Conservation (phyloP, 2,113 vertebrate genomes). For the Ondatra zibethicus region DNA sequence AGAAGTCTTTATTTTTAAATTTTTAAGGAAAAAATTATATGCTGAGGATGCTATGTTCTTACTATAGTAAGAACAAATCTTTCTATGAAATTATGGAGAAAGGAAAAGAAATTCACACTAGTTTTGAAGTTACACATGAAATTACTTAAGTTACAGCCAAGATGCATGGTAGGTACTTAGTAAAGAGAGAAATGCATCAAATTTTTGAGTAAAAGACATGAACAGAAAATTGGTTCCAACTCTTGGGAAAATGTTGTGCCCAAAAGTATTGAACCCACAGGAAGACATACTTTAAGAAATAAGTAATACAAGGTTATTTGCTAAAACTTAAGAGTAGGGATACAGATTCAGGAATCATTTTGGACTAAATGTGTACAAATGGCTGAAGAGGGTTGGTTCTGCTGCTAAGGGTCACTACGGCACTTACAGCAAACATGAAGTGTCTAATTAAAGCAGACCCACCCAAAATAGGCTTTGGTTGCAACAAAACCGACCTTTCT, state of each 20-base stretch:
- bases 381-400: background rate
- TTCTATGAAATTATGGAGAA: background rate
- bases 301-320: background rate
- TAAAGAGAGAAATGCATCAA: background rate
- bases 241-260: background rate
- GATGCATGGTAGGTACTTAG: background rate
- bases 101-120: background rate
- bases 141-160: background rate
- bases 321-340: background rate
- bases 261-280: background rate
- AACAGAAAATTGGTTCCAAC: background rate
- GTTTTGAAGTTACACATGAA: background rate
- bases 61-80: background rate
- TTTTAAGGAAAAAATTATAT: background rate
- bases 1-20: background rate
- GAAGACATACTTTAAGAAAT: background rate
- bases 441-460: background rate
- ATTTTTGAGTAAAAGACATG: background rate
- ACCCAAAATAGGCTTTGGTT: background rate
- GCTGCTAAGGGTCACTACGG: background rate
- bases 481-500: background rate
- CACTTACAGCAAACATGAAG: background rate
- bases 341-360: background rate
- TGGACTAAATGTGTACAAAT: background rate
- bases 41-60: background rate